A percentile compares a stretch with the other conserved stretches of the same genome.
phyloP scores from a whole-genome alignment of 2,797 vertebrate species.

The Anniella stebbinsi region DNA sequence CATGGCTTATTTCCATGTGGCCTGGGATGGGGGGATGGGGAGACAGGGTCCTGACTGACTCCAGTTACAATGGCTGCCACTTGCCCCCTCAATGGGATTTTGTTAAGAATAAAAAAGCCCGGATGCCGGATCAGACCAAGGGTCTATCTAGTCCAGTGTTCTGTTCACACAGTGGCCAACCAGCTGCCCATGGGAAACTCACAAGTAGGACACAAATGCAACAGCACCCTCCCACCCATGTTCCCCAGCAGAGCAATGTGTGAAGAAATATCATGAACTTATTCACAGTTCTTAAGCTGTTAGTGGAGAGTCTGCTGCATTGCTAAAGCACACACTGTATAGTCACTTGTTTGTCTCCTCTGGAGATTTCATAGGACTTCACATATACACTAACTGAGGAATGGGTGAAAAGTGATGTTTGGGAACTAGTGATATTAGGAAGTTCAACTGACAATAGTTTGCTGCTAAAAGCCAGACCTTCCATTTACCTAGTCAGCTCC shows the following conservation, averaged over 20 bases:
- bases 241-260: background rate
- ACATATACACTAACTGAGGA: background rate
- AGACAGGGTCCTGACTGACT: too few species aligned
- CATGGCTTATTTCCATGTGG: too few species aligned
- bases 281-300: background rate
- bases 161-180: too few species aligned
- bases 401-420: constrained; percentile 8
- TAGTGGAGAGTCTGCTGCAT: background rate
- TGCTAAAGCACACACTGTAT: background rate
- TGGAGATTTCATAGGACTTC: background rate
- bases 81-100: too few species aligned
- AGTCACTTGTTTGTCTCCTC: background rate
- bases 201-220: too few species aligned
- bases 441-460: background rate
- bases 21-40: too few species aligned
- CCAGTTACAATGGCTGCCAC: too few species aligned
- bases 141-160: too few species aligned
- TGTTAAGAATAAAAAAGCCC: too few species aligned
- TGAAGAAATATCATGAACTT: background rate
- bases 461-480: accelerated
- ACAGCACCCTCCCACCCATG: too few species aligned
- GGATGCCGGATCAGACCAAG: too few species aligned
- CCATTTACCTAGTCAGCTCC: background rate
- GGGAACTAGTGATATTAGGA: accelerated
- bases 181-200: too few species aligned